Base-by-base conservation (phyloP, 2,113 vertebrate genomes). In the Poeciliopsis prolifica region DNA sequence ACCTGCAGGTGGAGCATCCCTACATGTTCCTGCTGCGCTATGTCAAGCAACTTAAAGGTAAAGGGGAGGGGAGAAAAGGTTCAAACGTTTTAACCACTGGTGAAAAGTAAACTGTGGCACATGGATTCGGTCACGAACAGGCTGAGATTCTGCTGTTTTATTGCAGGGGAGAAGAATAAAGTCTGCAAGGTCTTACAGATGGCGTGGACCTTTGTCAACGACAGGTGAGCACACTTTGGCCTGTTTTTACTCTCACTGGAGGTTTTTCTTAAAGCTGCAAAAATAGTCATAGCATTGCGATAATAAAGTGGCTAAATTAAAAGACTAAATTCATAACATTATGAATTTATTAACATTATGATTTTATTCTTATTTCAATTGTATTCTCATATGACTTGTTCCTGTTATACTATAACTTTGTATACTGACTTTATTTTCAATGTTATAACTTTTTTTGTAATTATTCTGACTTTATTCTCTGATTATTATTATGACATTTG, bases 191-290 rank as follows among this genome's bases (percentile, higher is more conserved):
- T 99, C 83, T 96, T 99, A 81, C 98, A 99, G 78, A 99, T 99
- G 98, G 98, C 98, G 0, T 99, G 98, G 98, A 99, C 98, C 0
- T 99, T 99, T 93, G 97, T 99, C 74, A 99, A 99, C 77, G 98
- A 99, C 95, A 99, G 98, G 97, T 98, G 87, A 90, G 88, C 26
- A 7, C 15, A n/a, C 2, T 3, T 11, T 8, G 44, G 1, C 44
- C 24, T 1, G 51, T n/a, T n/a, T 58, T n/a, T 24, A 6, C 22
- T 54, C 51, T 9, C n/a, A 4, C 22, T 58, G 22, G n/a, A 58
- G 10, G 40, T 15, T 15, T 4, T 42, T 42, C 40, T 42, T 13
- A 4, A 42, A 42, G 4, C 40, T 37, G 10, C 35, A 0, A 12
- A 12, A 37, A 11, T 37, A 12, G 35, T 37, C 35, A 37, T 11